Percentiles rank a stretch among this genome's conserved stretches.
These are phyloP conservation scores for Eidolon dupreanum DNA, from an alignment of 2,797 vertebrate genomes.

Conservation along the genomic window DNA sequence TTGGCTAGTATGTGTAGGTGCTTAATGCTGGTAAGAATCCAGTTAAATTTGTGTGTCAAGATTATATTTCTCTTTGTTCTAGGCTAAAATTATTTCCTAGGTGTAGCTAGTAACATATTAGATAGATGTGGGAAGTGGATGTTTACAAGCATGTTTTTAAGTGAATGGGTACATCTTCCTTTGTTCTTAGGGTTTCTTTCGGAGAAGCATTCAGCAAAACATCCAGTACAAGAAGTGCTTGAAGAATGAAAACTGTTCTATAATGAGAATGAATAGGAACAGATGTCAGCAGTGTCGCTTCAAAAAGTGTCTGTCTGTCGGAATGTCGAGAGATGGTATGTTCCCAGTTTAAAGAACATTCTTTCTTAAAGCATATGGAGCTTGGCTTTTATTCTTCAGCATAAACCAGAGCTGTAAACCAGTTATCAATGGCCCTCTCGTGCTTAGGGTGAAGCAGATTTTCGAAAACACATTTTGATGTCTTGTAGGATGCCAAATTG, in stretches of 20 bases:
- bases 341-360: constrained; percentile 51
- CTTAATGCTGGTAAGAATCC: neutral
- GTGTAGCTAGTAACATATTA: neutral
- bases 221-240: constrained; percentile 99
- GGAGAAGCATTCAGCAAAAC: constrained; percentile 99
- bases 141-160: neutral
- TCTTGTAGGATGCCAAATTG: neutral
- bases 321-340: constrained; percentile 99
- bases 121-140: neutral
- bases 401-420: neutral
- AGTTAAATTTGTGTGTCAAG: neutral
- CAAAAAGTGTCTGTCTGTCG: constrained; percentile 97
- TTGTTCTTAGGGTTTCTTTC: constrained; percentile 94
- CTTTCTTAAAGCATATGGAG: constrained; percentile 4
- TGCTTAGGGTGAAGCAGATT: neutral
- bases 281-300: constrained; percentile 99
- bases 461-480: neutral
- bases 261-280: constrained; percentile 98
- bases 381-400: constrained; percentile 23
- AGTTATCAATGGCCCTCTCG: neutral
- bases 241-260: constrained; percentile 97
- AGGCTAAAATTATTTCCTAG: neutral
- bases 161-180: constrained; percentile 32
- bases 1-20: neutral
- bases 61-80: neutral